Evolutionary conservation across 1,140 invertebrate genomes (phyloP).

Genomic region (Macrocentrus cingulum): DNA sequence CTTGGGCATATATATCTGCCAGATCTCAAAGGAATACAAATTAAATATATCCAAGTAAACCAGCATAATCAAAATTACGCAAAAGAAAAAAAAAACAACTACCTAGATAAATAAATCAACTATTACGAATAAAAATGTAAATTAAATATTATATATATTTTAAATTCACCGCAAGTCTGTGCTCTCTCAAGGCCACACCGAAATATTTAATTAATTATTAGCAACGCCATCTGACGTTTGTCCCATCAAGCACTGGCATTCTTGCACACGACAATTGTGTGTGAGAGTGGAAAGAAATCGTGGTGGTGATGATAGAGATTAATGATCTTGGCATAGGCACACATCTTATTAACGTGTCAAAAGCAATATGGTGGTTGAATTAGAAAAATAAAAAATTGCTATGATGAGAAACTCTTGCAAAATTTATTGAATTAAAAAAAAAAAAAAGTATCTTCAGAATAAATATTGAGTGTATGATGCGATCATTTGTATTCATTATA

Average conservation of each 20-base stretch:
- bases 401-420: background rate
- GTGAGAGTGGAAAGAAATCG: conserved; percentile 25
- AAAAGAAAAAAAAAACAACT: background rate
- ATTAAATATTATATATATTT: background rate
- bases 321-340: conserved; percentile 13
- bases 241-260: background rate
- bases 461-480: background rate
- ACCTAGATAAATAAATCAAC: background rate
- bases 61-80: background rate
- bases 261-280: conserved; percentile 12
- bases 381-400: background rate
- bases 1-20: conserved; percentile 18
- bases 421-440: background rate
- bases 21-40: conserved; percentile 12
- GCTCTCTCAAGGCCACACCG: background rate
- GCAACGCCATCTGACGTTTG: conserved; percentile 10
- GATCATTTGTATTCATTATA: background rate
- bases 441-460: background rate
- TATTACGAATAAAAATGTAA: background rate
- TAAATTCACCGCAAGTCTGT: background rate
- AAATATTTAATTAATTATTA: conserved; percentile 20
- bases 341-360: background rate
- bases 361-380: background rate
- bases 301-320: conserved; percentile 26
- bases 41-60: background rate